phyloP scores from a whole-genome alignment of 2,113 vertebrate genomes.

The Grus americana region DNA sequence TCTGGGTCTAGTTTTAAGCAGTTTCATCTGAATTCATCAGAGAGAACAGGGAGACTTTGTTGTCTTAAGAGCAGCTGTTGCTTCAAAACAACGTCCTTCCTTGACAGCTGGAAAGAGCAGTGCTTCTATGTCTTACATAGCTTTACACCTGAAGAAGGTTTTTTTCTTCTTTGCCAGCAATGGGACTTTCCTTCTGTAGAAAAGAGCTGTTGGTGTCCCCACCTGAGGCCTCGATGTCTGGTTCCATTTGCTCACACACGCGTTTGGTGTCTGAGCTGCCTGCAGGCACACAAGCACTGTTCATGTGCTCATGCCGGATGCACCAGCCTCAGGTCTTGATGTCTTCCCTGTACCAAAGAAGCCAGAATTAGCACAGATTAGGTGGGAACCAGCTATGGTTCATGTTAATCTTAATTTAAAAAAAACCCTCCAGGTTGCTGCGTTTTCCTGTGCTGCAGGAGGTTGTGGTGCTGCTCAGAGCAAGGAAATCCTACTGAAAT shows the following conservation, averaged over 20 bases:
- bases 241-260: accelerated
- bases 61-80: neutral
- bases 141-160: neutral
- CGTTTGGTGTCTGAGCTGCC: accelerated
- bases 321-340: neutral
- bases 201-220: neutral
- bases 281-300: neutral
- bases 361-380: neutral
- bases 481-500: neutral
- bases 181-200: neutral
- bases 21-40: neutral
- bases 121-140: neutral
- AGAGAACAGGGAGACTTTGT: neutral
- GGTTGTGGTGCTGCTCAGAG: neutral
- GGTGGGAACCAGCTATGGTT: neutral
- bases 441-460: neutral
- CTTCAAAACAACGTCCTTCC: neutral
- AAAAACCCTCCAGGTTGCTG: neutral
- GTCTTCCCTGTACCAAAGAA: neutral
- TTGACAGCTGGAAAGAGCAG: neutral
- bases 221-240: accelerated
- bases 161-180: neutral
- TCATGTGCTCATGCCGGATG: accelerated
- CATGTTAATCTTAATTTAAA: neutral
- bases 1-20: neutral